These are phyloP conservation scores for Drosophila picticornis DNA, from an alignment of 2,888 invertebrate species.

Conservation along the genomic window DNA sequence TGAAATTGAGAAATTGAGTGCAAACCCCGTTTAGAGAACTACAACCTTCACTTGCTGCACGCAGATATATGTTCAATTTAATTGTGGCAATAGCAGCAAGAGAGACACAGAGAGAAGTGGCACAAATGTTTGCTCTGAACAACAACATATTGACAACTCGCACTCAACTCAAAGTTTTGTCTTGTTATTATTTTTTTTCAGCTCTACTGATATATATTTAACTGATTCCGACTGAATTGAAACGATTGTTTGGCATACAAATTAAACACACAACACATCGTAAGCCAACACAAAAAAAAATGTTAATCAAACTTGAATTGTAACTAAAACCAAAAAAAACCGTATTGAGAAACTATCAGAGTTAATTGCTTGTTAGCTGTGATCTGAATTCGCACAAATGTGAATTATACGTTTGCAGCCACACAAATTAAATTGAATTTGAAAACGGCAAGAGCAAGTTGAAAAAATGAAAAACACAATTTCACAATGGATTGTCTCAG, in stretches of 20 bases:
- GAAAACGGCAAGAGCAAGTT: neutral
- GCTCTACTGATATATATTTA: neutral
- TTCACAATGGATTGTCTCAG: neutral
- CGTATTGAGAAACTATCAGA: neutral
- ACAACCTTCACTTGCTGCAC: too few relatives aligned
- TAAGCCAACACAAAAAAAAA: neutral
- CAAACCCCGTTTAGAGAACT: too few relatives aligned
- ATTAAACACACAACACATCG: neutral
- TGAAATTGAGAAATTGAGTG: neutral
- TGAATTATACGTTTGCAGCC: constrained; percentile 2
- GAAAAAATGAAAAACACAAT: neutral
- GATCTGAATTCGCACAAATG: neutral
- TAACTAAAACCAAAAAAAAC: constrained; percentile 17
- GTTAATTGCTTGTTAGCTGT: constrained; percentile 4
- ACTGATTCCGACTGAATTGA: neutral
- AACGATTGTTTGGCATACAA: neutral
- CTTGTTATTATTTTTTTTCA: neutral
- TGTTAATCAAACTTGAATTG: neutral
- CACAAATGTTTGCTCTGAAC: neutral
- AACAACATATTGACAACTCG: neutral
- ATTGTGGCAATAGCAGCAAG: too few relatives aligned
- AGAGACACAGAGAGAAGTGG: too few relatives aligned
- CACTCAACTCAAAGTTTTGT: neutral
- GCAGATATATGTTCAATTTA: neutral
- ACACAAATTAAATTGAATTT: neutral